Evolutionary conservation across 1,140 invertebrate genomes (phyloP).

Genomic region (Ceratina japonica): DNA sequence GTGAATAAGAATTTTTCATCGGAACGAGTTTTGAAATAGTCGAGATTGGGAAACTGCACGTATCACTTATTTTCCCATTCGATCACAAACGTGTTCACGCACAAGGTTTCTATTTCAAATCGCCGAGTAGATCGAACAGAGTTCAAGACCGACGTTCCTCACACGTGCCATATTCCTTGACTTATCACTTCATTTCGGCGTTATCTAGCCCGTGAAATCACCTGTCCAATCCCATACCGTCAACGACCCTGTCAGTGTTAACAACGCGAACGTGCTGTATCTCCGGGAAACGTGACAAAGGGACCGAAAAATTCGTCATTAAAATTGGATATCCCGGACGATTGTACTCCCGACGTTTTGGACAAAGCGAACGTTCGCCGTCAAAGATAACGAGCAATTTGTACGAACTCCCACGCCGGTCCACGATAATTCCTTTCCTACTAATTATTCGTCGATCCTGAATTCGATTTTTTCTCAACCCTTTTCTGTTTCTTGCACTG

Average conservation of each 20-base stretch:
- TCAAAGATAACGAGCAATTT: background rate
- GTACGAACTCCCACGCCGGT: background rate
- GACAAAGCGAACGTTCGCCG: background rate
- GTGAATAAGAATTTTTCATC: background rate
- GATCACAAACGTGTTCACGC: background rate
- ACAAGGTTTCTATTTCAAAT: background rate
- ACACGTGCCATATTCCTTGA: background rate
- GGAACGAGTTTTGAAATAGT: background rate
- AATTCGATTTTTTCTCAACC: too few relatives aligned
- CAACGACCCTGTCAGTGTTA: conserved; percentile 10
- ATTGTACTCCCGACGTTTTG: background rate
- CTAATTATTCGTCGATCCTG: background rate
- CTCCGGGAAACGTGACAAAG: background rate
- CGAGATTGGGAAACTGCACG: too few relatives aligned
- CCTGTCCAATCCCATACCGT: background rate
- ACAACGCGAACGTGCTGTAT: conserved; percentile 12
- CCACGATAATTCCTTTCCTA: background rate
- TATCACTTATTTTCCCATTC: too few relatives aligned
- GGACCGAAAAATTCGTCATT: background rate
- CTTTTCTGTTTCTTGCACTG: too few relatives aligned
- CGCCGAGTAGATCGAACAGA: background rate
- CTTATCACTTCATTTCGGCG: conserved; percentile 3
- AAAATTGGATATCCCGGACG: background rate
- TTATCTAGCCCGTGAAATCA: background rate
- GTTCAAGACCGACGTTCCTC: background rate